Evolutionary conservation across 2,888 invertebrate species (phyloP).

Genomic region (Gandaritis pyraliata): DNA sequence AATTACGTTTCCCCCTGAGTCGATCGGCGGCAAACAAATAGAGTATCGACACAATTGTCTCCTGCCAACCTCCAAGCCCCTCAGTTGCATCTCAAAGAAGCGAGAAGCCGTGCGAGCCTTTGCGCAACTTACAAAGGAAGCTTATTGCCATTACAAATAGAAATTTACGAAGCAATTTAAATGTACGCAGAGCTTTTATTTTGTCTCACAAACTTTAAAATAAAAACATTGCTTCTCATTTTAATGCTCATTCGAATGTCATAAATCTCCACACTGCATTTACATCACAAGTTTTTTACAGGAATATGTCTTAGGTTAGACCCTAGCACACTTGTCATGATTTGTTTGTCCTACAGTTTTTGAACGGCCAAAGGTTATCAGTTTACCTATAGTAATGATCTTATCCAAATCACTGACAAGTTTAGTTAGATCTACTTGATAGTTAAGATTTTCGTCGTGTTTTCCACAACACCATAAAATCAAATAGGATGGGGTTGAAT

Average conservation of each 20-base stretch:
- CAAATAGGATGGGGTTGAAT: slow-evolving; percentile 12
- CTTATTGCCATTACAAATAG: slow-evolving; percentile 46
- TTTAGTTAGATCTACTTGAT: not conserved
- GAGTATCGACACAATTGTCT: slow-evolving; percentile 70
- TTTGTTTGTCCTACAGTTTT: no score
- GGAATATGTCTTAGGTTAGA: no score
- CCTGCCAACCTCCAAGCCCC: slow-evolving; percentile 58
- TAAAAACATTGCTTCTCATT: not conserved
- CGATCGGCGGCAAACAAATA: slow-evolving; percentile 78
- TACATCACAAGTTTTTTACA: no score
- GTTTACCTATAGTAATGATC: no score
- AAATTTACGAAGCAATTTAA: slow-evolving; percentile 50
- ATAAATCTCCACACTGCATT: no score
- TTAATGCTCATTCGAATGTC: no score
- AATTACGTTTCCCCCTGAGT: slow-evolving; percentile 55
- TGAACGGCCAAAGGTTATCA: no score
- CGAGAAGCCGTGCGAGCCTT: slow-evolving; percentile 63
- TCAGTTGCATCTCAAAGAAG: slow-evolving; percentile 70
- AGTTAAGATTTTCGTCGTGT: not conserved
- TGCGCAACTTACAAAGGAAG: slow-evolving; percentile 61
- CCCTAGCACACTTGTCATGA: no score
- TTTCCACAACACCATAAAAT: slow-evolving; percentile 9
- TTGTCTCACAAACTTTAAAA: slow-evolving; percentile 3
- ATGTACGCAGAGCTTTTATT: slow-evolving; percentile 25
- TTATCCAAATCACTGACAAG: no score